Percentiles rank a stretch among this genome's conserved stretches.
phyloP scores from a whole-genome alignment of 2,113 vertebrate genomes.

The Gadus macrocephalus region DNA sequence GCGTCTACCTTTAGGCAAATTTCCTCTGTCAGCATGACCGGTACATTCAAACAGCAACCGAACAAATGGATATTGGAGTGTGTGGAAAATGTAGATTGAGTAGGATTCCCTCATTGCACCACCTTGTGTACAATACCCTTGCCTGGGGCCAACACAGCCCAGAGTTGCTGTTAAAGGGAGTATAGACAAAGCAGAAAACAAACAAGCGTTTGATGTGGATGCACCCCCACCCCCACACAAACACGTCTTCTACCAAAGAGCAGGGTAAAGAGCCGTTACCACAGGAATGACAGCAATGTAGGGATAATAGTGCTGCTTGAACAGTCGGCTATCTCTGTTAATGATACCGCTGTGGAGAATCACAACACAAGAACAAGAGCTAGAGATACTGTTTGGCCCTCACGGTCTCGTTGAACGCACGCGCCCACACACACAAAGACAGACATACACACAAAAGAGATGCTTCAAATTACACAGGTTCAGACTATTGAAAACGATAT shows the following conservation, averaged over 20 bases:
- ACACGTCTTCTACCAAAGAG: constrained; percentile 1
- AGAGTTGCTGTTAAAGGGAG: background rate
- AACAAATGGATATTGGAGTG: background rate
- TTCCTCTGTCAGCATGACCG: too few relatives aligned
- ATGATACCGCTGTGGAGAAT: constrained; percentile 76
- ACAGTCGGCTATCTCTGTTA: constrained; percentile 76
- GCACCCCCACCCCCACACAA: constrained; percentile 3
- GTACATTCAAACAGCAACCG: too few relatives aligned
- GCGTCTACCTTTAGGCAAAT: too few relatives aligned
- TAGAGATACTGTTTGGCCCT: too few relatives aligned
- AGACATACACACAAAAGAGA: too few relatives aligned
- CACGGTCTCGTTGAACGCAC: background rate
- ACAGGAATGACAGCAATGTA: constrained; percentile 76
- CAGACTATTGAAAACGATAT: too few relatives aligned
- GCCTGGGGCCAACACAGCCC: background rate
- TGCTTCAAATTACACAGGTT: too few relatives aligned
- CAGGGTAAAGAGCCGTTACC: constrained; percentile 63
- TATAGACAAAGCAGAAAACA: background rate
- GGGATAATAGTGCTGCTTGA: constrained; percentile 78
- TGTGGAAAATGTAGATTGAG: background rate
- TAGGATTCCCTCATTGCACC: background rate
- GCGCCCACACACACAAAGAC: background rate
- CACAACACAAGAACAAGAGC: constrained; percentile 24
- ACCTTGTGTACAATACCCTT: too few relatives aligned
- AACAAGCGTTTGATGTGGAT: background rate